phyloP scores from a whole-genome alignment of 1,140 invertebrate species.

The Aphelenchoides fujianensis region DNA sequence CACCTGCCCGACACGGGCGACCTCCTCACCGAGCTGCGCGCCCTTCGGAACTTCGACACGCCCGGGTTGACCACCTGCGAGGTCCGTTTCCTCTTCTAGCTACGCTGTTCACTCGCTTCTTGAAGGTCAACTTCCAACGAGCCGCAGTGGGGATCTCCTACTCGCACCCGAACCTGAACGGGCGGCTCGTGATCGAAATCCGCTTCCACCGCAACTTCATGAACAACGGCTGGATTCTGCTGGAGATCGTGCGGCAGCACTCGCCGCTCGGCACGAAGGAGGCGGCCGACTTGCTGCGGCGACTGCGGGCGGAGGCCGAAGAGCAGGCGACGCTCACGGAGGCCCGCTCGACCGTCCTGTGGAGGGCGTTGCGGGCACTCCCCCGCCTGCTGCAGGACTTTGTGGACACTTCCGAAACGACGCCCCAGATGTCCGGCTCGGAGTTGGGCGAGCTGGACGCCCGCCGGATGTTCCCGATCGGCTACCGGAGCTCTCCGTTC shows the following conservation, averaged over 20 bases:
- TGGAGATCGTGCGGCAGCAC: constrained; percentile 37
- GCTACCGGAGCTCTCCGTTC: constrained; percentile 32
- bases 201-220: constrained; percentile 40
- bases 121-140: constrained; percentile 43
- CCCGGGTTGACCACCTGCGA: constrained; percentile 40
- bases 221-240: constrained; percentile 40
- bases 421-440: background rate
- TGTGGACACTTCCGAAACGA: background rate
- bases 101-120: constrained; percentile 3
- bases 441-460: background rate
- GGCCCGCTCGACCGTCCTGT: constrained; percentile 29
- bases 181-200: constrained; percentile 36
- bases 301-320: constrained; percentile 29
- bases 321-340: constrained; percentile 29
- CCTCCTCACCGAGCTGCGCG: constrained; percentile 31
- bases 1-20: constrained; percentile 33
- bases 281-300: constrained; percentile 31
- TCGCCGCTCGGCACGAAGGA: constrained; percentile 35
- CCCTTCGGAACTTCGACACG: constrained; percentile 33
- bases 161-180: constrained; percentile 23
- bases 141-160: constrained; percentile 43
- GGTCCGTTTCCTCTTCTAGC: constrained; percentile 18
- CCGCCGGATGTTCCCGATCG: constrained; percentile 19
- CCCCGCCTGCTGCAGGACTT: constrained; percentile 10
- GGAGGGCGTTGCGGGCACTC: constrained; percentile 31